Percentiles rank a stretch among this genome's conserved stretches.
These are phyloP conservation scores for Microctonus brassicae DNA, from an alignment of 2,888 invertebrate species.

Conservation along the genomic window DNA sequence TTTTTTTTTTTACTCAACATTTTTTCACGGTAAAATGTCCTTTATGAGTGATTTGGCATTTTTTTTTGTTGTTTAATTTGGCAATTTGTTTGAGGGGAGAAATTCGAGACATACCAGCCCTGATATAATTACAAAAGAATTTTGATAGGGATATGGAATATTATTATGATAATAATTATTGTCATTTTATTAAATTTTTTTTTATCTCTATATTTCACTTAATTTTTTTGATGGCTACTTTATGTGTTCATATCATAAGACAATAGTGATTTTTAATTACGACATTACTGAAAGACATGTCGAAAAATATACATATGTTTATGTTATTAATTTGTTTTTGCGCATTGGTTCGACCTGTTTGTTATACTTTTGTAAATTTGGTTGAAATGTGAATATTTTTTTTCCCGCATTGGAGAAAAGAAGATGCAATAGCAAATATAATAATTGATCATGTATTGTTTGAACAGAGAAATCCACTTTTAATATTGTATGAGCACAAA, in stretches of 20 bases:
- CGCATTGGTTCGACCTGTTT: neutral
- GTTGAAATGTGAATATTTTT: neutral
- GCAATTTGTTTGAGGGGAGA: neutral
- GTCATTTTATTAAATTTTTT: neutral
- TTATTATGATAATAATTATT: no score
- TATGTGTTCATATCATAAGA: neutral
- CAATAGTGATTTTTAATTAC: constrained; percentile 12
- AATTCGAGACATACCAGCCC: neutral
- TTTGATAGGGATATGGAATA: neutral
- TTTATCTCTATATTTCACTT: neutral
- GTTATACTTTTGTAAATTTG: neutral
- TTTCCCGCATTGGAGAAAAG: neutral
- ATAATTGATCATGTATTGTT: neutral
- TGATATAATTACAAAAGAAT: neutral
- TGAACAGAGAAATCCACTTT: neutral
- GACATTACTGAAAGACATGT: neutral
- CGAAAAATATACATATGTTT: constrained; percentile 2
- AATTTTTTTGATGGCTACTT: neutral
- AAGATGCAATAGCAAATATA: neutral
- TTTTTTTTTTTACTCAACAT: neutral
- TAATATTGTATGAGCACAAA: neutral
- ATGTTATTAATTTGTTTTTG: constrained; percentile 24
- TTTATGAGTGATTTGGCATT: neutral
- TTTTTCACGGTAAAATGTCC: neutral
- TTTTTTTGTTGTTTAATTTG: neutral